phyloP scores from a whole-genome alignment of 2,888 invertebrate genomes.

The Drosophila quinaria region DNA sequence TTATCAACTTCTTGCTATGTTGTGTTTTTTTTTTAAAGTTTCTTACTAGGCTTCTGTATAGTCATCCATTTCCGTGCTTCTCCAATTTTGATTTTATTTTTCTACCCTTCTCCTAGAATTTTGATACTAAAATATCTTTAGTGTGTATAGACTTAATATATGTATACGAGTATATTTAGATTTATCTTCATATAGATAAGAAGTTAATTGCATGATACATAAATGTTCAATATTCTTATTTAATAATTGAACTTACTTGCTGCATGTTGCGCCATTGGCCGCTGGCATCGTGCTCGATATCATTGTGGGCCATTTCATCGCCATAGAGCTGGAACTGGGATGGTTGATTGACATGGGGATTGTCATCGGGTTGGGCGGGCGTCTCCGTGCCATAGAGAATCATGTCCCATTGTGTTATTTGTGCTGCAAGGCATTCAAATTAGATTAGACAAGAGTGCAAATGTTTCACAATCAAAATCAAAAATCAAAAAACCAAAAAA shows the following conservation, averaged over 20 bases:
- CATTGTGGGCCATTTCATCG: conserved; percentile 88
- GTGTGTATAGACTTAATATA: background rate
- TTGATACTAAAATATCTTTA: background rate
- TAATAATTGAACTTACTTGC: conserved; percentile 86
- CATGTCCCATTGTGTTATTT: conserved; percentile 92
- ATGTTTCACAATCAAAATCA: conserved; percentile 13
- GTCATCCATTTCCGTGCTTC: background rate
- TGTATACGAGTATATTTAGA: background rate
- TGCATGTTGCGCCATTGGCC: conserved; percentile 89
- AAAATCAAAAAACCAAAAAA: conserved; percentile 34
- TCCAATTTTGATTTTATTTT: background rate
- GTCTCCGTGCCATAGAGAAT: conserved; percentile 93
- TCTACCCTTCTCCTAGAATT: background rate
- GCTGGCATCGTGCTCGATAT: conserved; percentile 87
- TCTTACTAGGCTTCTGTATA: background rate
- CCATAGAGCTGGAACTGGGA: conserved; percentile 79
- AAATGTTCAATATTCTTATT: background rate
- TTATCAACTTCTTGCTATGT: background rate
- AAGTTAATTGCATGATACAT: background rate
- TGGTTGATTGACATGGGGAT: conserved; percentile 72
- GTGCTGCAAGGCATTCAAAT: conserved; percentile 84
- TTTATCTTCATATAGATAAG: background rate
- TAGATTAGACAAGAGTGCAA: conserved; percentile 26
- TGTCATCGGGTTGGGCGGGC: conserved; percentile 87
- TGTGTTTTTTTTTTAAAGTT: background rate